A percentile compares a stretch with the other conserved stretches of the same genome.
These are phyloP conservation scores for Phymorhynchus buccinoides DNA, from an alignment of 1,140 invertebrate species.

Conservation along the genomic window DNA sequence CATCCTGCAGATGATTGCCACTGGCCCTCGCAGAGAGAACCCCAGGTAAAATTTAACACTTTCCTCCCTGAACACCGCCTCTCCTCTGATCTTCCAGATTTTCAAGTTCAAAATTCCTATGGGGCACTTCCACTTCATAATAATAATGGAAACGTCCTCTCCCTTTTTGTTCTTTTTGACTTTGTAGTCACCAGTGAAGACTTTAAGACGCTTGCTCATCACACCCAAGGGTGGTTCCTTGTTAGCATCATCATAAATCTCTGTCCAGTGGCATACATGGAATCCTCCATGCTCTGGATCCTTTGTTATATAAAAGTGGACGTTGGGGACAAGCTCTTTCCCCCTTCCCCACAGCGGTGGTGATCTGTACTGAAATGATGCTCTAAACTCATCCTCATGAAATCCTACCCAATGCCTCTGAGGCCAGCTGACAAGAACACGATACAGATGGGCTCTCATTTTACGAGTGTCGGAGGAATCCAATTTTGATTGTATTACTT, in stretches of 20 bases:
- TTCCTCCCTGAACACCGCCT: neutral
- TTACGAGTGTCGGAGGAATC: neutral
- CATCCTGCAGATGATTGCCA: neutral
- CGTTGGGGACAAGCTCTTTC: neutral
- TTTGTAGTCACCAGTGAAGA: neutral
- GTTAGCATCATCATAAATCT: neutral
- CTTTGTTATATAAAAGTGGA: neutral
- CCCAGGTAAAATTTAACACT: neutral
- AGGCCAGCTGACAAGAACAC: slow-evolving; percentile 15
- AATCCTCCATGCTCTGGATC: neutral
- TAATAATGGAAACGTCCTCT: neutral
- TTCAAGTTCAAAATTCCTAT: neutral
- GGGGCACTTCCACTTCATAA: neutral
- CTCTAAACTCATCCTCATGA: neutral
- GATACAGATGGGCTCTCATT: neutral
- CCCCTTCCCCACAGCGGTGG: neutral
- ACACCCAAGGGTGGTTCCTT: neutral
- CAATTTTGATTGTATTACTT: neutral
- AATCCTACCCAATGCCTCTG: neutral
- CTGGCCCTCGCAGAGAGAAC: neutral
- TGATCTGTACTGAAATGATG: neutral
- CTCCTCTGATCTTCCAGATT: slow-evolving; percentile 3
- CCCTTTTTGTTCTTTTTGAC: neutral
- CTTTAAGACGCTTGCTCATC: neutral
- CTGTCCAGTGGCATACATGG: neutral